Evolutionary conservation across 1,140 invertebrate genomes (phyloP).

Genomic region (Cardiocondyla obscurior): DNA sequence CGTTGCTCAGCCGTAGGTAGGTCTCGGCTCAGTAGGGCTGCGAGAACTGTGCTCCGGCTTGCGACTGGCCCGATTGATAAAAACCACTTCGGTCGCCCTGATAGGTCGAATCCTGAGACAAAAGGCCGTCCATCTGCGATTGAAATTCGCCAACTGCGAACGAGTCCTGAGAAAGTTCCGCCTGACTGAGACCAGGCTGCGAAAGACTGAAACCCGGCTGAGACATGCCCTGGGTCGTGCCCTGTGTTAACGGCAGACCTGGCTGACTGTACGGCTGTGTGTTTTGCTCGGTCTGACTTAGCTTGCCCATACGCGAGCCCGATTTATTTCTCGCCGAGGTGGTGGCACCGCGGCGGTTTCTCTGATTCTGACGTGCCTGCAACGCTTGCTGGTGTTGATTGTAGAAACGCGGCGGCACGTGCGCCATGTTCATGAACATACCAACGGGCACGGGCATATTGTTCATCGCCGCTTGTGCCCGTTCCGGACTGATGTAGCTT

Average conservation of each 20-base stretch:
- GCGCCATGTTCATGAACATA: conserved; percentile 97
- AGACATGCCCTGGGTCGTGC: conserved; percentile 89
- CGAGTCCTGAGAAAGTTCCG: conserved; percentile 94
- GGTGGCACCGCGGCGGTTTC: conserved; percentile 74
- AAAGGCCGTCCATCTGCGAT: conserved; percentile 96
- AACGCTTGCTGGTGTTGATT: conserved; percentile 92
- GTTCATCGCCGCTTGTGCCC: conserved; percentile 90
- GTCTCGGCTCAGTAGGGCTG: conserved; percentile 85
- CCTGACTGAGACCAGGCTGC: conserved; percentile 89
- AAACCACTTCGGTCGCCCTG: conserved; percentile 91
- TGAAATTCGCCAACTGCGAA: conserved; percentile 94
- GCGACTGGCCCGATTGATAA: conserved; percentile 87
- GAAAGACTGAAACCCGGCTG: conserved; percentile 88
- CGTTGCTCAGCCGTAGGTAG: conserved; percentile 80
- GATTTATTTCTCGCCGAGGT: conserved; percentile 68
- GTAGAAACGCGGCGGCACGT: conserved; percentile 93
- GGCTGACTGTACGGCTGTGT: conserved; percentile 87
- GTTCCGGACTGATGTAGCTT: conserved; percentile 95
- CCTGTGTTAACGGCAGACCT: conserved; percentile 86
- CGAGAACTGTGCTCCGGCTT: conserved; percentile 84
- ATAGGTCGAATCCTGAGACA: conserved; percentile 98
- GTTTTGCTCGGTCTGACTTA: conserved; percentile 82
- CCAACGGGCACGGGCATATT: conserved; percentile 96
- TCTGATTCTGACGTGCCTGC: conserved; percentile 84
- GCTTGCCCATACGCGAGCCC: conserved; percentile 76